Percentiles rank a stretch among this genome's conserved stretches.
Conservation (phyloP, 92 coral and sea anemone genomes). For the Parazoanthus darwini region DNA sequence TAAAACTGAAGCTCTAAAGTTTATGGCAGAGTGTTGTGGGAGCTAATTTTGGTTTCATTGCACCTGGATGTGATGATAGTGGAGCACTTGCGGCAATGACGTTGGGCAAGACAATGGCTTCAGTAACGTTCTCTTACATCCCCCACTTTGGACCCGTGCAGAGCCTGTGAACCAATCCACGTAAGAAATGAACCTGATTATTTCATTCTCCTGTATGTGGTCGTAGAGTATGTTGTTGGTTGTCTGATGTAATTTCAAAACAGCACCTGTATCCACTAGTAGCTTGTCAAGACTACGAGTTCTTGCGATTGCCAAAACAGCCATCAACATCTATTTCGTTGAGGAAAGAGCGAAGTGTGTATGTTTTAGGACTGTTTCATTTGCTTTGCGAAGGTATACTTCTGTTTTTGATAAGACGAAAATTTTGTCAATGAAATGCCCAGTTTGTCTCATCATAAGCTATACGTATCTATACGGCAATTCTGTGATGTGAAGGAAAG, state of each 20-base stretch:
- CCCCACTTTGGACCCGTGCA: slow-evolving; percentile 39
- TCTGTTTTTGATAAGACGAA: slow-evolving; percentile 2
- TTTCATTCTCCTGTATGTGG: background rate
- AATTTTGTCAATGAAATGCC: background rate
- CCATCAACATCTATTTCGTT: background rate
- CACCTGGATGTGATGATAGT: slow-evolving; percentile 29
- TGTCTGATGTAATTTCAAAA: background rate
- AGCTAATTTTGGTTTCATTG: slow-evolving; percentile 20
- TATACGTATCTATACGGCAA: background rate
- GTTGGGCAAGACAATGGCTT: slow-evolving; percentile 45
- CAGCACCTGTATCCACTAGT: background rate
- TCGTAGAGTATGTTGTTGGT: background rate
- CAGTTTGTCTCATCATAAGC: background rate
- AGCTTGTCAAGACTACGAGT: slow-evolving; percentile 8
- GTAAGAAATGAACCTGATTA: slow-evolving; percentile 23
- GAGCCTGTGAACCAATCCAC: slow-evolving; percentile 40
- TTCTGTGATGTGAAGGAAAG: slow-evolving; percentile 6
- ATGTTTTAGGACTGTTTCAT: slow-evolving; percentile 23
- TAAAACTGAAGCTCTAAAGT: slow-evolving; percentile 46
- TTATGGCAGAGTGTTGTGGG: slow-evolving; percentile 38
- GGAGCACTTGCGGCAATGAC: slow-evolving; percentile 40
- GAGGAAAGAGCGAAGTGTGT: slow-evolving; percentile 14
- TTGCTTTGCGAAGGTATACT: background rate
- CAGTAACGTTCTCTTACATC: slow-evolving; percentile 38
- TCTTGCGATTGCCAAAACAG: background rate